Percentiles rank a stretch among this genome's conserved stretches.
These are phyloP conservation scores for Scrobipalpa costella DNA, from an alignment of 2,888 invertebrate species.

Conservation along the genomic window DNA sequence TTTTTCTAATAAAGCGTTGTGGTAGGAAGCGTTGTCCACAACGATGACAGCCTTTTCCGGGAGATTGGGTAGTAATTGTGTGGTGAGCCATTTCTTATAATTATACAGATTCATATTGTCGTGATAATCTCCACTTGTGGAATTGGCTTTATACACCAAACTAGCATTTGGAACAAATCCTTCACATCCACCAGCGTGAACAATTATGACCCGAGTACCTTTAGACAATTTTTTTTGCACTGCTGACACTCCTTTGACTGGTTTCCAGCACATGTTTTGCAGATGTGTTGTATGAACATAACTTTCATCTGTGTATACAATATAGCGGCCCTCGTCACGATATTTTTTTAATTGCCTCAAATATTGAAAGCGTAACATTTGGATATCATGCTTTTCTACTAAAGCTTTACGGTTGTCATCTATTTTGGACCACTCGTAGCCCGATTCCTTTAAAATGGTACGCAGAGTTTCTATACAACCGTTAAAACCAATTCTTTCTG, in stretches of 20 bases:
- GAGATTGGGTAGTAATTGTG: slow-evolving; percentile 39
- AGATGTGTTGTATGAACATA: slow-evolving; percentile 34
- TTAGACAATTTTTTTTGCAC: slow-evolving; percentile 33
- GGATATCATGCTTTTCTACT: slow-evolving; percentile 35
- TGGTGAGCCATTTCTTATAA: slow-evolving; percentile 40
- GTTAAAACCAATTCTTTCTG: slow-evolving; percentile 16
- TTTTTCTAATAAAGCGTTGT: slow-evolving; percentile 7
- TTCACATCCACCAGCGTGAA: slow-evolving; percentile 37
- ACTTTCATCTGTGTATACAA: slow-evolving; percentile 39
- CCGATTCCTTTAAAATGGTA: slow-evolving; percentile 29
- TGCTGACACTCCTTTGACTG: slow-evolving; percentile 23
- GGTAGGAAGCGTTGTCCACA: slow-evolving; percentile 3
- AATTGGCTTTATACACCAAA: slow-evolving; percentile 36
- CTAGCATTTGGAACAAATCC: slow-evolving; percentile 39
- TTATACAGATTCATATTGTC: slow-evolving; percentile 38
- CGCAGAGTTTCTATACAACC: slow-evolving; percentile 18
- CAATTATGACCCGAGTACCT: slow-evolving; percentile 36
- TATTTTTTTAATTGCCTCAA: slow-evolving; percentile 28
- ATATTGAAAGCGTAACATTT: slow-evolving; percentile 34
- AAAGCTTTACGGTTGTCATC: slow-evolving; percentile 34
- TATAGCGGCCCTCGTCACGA: slow-evolving; percentile 30
- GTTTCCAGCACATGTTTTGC: slow-evolving; percentile 18
- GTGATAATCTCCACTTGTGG: slow-evolving; percentile 36
- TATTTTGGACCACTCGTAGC: slow-evolving; percentile 36
- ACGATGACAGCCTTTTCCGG: slow-evolving; percentile 23